Conservation (phyloP, 2,888 invertebrate species). For the Drosophila limbata region DNA sequence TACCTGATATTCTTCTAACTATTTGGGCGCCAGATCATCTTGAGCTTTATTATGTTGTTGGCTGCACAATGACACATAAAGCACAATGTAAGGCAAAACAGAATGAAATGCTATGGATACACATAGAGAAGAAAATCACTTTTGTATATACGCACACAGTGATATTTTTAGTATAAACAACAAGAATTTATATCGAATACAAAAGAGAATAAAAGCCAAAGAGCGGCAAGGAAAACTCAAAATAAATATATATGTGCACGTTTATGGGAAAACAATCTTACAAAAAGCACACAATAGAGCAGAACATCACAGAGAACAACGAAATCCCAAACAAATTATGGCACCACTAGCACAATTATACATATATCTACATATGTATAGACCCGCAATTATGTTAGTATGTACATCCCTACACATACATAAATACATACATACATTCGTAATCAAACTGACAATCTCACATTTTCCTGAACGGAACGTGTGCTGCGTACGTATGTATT, state of each 20-base stretch:
- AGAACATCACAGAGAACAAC: conserved; percentile 49
- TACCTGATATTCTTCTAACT: conserved; percentile 23
- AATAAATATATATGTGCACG: conserved; percentile 25
- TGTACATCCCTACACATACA: not conserved
- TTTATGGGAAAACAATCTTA: conserved; percentile 49
- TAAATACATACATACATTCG: conserved; percentile 5
- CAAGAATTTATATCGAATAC: conserved; percentile 60
- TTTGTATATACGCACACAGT: conserved; percentile 71
- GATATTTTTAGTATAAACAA: conserved; percentile 83
- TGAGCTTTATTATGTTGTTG: conserved; percentile 53
- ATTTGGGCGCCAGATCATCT: conserved; percentile 58
- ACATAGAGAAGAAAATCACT: conserved; percentile 43
- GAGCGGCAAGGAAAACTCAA: conserved; percentile 42
- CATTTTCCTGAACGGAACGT: conserved; percentile 34
- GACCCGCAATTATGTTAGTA: conserved; percentile 38
- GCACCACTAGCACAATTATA: conserved; percentile 43
- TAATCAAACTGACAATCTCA: conserved; percentile 35
- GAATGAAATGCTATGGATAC: conserved; percentile 19
- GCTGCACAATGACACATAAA: conserved; percentile 72
- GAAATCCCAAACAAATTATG: conserved; percentile 54
- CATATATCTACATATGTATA: conserved; percentile 8
- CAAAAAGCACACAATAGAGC: conserved; percentile 53
- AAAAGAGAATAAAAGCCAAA: conserved; percentile 37
- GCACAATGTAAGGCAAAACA: conserved; percentile 53
- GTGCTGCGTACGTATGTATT: conserved; percentile 11